These are phyloP conservation scores for Lutjanus erythropterus DNA, from an alignment of 2,113 vertebrate genomes.

Conservation along the genomic window DNA sequence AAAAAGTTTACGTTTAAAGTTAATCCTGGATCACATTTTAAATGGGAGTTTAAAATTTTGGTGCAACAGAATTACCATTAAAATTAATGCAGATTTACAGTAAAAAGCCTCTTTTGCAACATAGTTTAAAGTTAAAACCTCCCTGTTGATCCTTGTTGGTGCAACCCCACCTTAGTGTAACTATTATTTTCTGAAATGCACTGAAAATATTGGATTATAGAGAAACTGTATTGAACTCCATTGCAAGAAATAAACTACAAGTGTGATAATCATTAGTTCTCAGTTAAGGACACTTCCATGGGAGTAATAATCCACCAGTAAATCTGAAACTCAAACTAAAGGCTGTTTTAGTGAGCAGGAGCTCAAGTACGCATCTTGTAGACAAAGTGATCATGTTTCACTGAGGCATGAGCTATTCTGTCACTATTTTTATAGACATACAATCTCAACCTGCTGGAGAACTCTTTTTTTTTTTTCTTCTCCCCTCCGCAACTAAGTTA, in stretches of 20 bases:
- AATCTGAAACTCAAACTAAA: conserved; percentile 65
- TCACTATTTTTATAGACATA: conserved; percentile 70
- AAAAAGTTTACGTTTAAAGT: too few species aligned
- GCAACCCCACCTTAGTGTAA: too few species aligned
- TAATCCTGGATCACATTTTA: too few species aligned
- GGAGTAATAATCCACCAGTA: conserved; percentile 58
- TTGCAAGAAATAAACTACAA: background rate
- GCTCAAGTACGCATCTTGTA: conserved; percentile 45
- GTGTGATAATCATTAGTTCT: conserved; percentile 45
- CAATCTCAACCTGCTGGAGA: conserved; percentile 55
- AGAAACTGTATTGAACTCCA: background rate
- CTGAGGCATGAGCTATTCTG: conserved; percentile 59
- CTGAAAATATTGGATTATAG: background rate
- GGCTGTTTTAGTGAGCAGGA: conserved; percentile 54
- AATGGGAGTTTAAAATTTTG: too few species aligned
- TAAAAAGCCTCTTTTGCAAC: too few species aligned
- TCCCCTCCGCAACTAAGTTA: conserved; percentile 10
- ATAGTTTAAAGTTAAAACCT: too few species aligned
- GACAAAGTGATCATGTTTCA: conserved; percentile 72
- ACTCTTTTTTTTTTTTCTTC: background rate
- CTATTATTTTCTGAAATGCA: background rate
- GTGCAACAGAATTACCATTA: too few species aligned
- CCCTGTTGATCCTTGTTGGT: too few species aligned
- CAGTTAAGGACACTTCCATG: conserved; percentile 12
- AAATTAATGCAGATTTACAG: too few species aligned